Conservation (phyloP, 2,113 vertebrate species). For the Noturus placidus region DNA sequence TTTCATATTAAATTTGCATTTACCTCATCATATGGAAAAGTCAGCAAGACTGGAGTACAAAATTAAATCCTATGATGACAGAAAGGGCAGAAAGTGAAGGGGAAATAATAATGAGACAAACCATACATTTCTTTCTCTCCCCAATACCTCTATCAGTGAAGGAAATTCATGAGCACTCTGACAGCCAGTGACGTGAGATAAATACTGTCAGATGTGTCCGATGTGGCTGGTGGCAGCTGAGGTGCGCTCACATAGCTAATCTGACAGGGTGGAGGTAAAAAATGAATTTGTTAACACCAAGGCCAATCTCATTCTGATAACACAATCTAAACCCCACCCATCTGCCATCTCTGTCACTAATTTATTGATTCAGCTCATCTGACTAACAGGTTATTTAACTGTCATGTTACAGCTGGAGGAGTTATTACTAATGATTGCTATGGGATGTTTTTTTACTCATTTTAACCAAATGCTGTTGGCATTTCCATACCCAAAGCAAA, state of each 20-base stretch:
- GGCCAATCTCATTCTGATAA: conserved; percentile 56
- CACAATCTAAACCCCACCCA: conserved; percentile 16
- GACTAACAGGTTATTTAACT: conserved; percentile 44
- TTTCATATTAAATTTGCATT: conserved; percentile 10
- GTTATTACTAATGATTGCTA: conserved; percentile 5
- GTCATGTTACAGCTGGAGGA: conserved; percentile 26
- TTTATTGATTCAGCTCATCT: conserved; percentile 38
- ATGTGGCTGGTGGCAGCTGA: conserved; percentile 58
- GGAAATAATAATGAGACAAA: conserved; percentile 29
- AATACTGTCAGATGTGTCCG: conserved; percentile 57
- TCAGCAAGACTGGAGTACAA: not conserved
- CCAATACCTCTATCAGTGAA: conserved; percentile 54
- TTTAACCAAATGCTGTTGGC: not conserved
- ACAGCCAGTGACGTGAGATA: conserved; percentile 60
- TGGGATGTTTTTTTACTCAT: conserved; percentile 6
- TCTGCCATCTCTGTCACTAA: conserved; percentile 36
- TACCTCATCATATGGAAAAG: not conserved
- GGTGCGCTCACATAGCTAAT: conserved; percentile 51
- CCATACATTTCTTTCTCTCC: conserved; percentile 4
- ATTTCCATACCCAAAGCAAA: not conserved
- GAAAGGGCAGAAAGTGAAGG: not conserved
- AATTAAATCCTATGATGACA: conserved; percentile 8
- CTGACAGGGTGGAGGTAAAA: conserved; percentile 54
- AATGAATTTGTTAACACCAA: conserved; percentile 54
- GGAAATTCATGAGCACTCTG: conserved; percentile 55